Conservation (phyloP, 2,113 vertebrate species). For the Beaufortia kweichowensis region DNA sequence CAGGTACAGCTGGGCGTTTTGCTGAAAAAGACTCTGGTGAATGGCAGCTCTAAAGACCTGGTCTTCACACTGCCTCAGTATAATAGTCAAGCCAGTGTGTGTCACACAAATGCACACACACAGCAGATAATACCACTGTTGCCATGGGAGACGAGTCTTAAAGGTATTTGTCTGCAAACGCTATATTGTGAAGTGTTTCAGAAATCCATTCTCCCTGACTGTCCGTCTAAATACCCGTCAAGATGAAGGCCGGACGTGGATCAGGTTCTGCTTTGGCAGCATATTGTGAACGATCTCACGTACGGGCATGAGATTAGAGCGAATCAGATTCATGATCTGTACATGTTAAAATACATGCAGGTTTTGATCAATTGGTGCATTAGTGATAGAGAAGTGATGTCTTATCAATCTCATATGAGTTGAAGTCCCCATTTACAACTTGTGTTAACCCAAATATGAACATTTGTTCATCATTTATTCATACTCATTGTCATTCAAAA, state of each 20-base stretch:
- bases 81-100: constrained; percentile 34
- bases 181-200: constrained; percentile 34
- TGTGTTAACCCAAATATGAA: not conserved
- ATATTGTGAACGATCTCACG: not conserved
- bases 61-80: constrained; percentile 45
- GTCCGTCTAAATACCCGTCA: constrained; percentile 25
- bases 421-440: too few species aligned
- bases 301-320: not conserved
- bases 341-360: not conserved
- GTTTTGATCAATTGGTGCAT: not conserved
- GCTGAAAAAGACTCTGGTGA: constrained; percentile 32
- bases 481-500: too few species aligned
- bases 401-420: too few species aligned
- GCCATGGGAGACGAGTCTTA: constrained; percentile 51
- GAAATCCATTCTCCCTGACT: constrained; percentile 33
- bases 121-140: constrained; percentile 48
- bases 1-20: constrained; percentile 27
- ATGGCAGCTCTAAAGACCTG: constrained; percentile 46
- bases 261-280: not conserved
- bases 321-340: not conserved
- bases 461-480: not conserved
- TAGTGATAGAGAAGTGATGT: too few species aligned
- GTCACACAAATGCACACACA: constrained; percentile 29
- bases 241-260: constrained; percentile 9
- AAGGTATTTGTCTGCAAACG: constrained; percentile 42